Base-by-base conservation (phyloP, 2,888 invertebrate genomes). In the Branchellion lobata region DNA sequence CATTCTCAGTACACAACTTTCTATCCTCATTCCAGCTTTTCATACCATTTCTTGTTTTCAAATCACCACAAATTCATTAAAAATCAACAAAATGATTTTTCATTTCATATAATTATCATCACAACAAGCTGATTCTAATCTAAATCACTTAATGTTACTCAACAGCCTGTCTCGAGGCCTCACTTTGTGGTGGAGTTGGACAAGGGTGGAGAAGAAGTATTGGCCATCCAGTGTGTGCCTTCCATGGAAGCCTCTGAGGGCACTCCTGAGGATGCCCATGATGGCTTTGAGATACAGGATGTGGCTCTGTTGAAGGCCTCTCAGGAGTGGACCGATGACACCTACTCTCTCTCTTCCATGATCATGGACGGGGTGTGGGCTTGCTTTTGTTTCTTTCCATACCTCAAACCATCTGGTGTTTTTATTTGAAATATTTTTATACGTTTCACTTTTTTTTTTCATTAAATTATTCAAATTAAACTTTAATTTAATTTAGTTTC, bases 331-430 rank as follows among this genome's bases (percentile, higher is more conserved):
- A 92, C 92, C 81, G 94, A 95, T 82, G 91, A 92, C 18, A 94
- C 95, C 85, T 90, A 89, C 83, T 92, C 94, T 1, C 95, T 96
- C 8, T 93, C 94, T 80, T 96, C 96, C 72, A 95, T 95, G 86
- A 94, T 96, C 81, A 91, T 98, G 79, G 98, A 98, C 89, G 96
- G 95, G 84, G 95, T 95, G 90, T 90, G 91, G 90, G 61, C 24
- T 21, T n/a, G n/a, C n/a, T n/a, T n/a, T n/a, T n/a, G n/a, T n/a
- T 27, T 57, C 79, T 29, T 24, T 14, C 8, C 8, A 11, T 8
- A 14, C 8, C 24, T 68, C 8, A 21, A n/a, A 8, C 24, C 14
- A 8, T n/a, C 24, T 18, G 14, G 14, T 18, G 8, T n/a, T 68
- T 21, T 27, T 68, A n/a, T 11, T 14, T 68, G 14, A 18, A 68